Evolutionary conservation across 2,888 invertebrate species (phyloP).

Genomic region (Agrotis clavis): DNA sequence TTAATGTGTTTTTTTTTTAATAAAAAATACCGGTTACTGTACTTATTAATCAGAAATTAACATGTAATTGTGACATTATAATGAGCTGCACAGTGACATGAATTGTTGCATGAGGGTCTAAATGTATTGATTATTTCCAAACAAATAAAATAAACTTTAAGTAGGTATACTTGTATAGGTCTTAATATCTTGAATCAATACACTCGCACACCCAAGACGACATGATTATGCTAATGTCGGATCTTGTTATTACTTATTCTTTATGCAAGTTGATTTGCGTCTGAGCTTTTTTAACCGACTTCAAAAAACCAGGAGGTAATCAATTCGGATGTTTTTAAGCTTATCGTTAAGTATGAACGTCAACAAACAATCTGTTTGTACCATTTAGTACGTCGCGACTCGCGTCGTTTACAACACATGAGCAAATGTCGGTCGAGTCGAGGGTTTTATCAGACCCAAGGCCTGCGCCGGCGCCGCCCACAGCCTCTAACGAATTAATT

Average conservation of each 20-base stretch:
- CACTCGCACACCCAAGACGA: not conserved
- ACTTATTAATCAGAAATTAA: not conserved
- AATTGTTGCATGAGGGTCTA: not conserved
- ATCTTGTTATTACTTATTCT: conserved; percentile 23
- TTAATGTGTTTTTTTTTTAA: conserved; percentile 3
- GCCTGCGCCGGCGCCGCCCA: conserved; percentile 59
- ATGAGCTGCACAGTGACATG: not conserved
- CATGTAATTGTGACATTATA: not conserved
- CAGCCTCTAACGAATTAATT: conserved; percentile 47
- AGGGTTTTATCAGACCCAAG: conserved; percentile 65
- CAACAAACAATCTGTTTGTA: conserved; percentile 50
- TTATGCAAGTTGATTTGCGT: not conserved
- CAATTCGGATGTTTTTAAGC: conserved; percentile 23
- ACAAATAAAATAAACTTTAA: not conserved
- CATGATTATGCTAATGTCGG: conserved; percentile 17
- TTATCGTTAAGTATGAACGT: conserved; percentile 41
- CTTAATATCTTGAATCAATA: conserved; percentile 12
- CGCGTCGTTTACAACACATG: conserved; percentile 36
- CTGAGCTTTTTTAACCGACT: conserved; percentile 26
- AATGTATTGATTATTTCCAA: not conserved
- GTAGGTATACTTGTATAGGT: too few species aligned
- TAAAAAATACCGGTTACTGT: conserved; percentile 10
- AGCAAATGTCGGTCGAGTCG: conserved; percentile 46
- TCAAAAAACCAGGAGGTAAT: too few species aligned
- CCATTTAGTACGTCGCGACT: conserved; percentile 21